These are phyloP conservation scores for Arctia plantaginis DNA, from an alignment of 2,888 invertebrate genomes.

Conservation along the genomic window DNA sequence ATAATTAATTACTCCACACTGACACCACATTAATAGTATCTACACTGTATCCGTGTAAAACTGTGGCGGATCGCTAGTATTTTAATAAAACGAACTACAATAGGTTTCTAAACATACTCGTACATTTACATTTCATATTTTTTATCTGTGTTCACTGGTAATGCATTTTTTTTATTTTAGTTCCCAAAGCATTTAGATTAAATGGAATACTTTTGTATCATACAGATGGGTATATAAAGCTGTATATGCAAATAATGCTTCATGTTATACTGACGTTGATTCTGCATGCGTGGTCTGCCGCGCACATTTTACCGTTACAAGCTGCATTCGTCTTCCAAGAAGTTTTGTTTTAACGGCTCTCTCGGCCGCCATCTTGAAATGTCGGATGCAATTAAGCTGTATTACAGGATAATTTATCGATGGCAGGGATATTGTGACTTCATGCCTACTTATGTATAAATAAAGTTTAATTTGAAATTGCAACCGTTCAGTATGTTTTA, in stretches of 20 bases:
- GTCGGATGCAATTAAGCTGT: constrained; percentile 59
- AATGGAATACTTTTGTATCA: constrained; percentile 30
- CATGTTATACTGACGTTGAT: constrained; percentile 54
- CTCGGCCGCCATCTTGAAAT: constrained; percentile 50
- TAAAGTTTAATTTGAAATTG: constrained; percentile 14
- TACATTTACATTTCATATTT: constrained; percentile 9
- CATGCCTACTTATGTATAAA: constrained; percentile 26
- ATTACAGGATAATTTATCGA: constrained; percentile 54
- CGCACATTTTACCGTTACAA: constrained; percentile 62
- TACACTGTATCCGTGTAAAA: no score
- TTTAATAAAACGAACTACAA: background rate
- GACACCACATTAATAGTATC: no score
- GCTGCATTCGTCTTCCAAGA: constrained; percentile 70
- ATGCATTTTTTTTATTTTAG: constrained; percentile 22
- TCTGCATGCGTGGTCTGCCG: constrained; percentile 60
- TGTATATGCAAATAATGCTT: constrained; percentile 58
- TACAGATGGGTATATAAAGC: constrained; percentile 50
- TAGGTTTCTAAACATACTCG: background rate
- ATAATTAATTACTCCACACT: no score
- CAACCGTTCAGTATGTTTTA: background rate
- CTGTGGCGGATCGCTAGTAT: no score
- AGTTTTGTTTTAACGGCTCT: constrained; percentile 63
- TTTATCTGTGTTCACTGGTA: constrained; percentile 23
- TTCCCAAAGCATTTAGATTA: constrained; percentile 27
- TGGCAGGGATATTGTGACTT: constrained; percentile 37